Base-by-base conservation (phyloP, 2,113 vertebrate genomes). In the Turdus rufiventris region DNA sequence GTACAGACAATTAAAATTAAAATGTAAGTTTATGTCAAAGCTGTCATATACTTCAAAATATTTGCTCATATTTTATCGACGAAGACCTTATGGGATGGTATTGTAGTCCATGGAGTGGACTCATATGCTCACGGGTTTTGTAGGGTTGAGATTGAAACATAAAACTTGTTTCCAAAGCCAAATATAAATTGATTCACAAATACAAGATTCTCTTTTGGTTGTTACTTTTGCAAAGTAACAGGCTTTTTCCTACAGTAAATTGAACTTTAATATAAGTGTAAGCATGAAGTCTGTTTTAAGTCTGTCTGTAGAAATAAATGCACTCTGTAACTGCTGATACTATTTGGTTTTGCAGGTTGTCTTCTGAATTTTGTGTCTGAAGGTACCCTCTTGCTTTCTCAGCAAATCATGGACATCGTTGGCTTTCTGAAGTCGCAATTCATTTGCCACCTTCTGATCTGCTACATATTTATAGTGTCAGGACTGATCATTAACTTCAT, bases 401-500 rank as follows among this genome's bases (percentile, higher is more conserved):
- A 48, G 38, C 26, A 65, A 97, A 94, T 54, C 85, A 99, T 99
- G 99, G 98, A 98, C 94, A 96, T 99, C 94, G 26, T 97, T 76
- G 98, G 98, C 82, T 93, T 98, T 97, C 97, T 99, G 88, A 99
- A 99, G 96, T 98, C 99, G 34, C 99, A 99, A 94, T 99, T 99
- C 89, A 93, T 99, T 96, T 98, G 98, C 94, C 99, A 99, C 26
- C 98, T 99, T 54, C 80, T 99, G 95, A 98, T 99, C 97, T 98
- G 98, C 95, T 99, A 99, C 34, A 98, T 99, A 91, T 99, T 99
- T 96, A 98, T 99, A 94, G 98, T 97, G 88, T 99, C 98, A 34
- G 99, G 99, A 82, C 96, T 99, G 60, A 98, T 99, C 20, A 42
- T 99, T 95, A 99, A 99, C 97, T 85, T 98, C 81, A 66, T 99